These are phyloP conservation scores for Ornithoptera alexandrae DNA, from an alignment of 2,888 invertebrate genomes.

Conservation along the genomic window DNA sequence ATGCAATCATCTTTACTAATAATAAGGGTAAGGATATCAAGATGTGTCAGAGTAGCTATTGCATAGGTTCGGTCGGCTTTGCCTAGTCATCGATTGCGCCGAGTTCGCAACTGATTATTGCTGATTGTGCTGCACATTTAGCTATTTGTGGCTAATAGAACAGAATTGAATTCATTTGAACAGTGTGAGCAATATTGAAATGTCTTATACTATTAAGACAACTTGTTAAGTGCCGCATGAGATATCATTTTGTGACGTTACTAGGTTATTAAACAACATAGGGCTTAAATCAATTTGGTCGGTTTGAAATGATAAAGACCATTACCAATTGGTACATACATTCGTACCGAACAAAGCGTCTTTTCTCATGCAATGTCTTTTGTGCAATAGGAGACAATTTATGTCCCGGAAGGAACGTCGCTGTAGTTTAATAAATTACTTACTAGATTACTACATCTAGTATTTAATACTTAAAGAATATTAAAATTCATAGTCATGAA, in stretches of 20 bases:
- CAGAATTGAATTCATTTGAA: conserved; percentile 28
- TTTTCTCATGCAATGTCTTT: too few relatives aligned
- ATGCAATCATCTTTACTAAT: conserved; percentile 23
- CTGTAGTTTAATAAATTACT: too few relatives aligned
- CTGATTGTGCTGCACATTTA: conserved; percentile 29
- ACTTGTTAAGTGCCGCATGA: conserved; percentile 26
- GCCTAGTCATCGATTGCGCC: conserved; percentile 28
- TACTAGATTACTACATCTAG: too few relatives aligned
- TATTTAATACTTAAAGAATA: too few relatives aligned
- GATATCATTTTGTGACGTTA: conserved; percentile 23
- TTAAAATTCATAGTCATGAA: too few relatives aligned
- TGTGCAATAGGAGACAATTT: too few relatives aligned
- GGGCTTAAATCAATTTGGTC: neutral
- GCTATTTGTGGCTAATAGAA: conserved; percentile 29
- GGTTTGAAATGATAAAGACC: neutral
- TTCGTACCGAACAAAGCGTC: too few relatives aligned
- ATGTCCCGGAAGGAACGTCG: too few relatives aligned
- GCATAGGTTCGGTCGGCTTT: conserved; percentile 16
- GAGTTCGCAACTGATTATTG: conserved; percentile 27
- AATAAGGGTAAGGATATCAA: conserved; percentile 28
- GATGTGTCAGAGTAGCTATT: conserved; percentile 25
- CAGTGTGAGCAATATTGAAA: conserved; percentile 23
- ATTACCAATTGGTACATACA: neutral
- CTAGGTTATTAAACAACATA: conserved; percentile 25
- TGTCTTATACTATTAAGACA: conserved; percentile 23